These are phyloP conservation scores for Coptotermes formosanus DNA, from an alignment of 1,140 invertebrate species.

Conservation along the genomic window DNA sequence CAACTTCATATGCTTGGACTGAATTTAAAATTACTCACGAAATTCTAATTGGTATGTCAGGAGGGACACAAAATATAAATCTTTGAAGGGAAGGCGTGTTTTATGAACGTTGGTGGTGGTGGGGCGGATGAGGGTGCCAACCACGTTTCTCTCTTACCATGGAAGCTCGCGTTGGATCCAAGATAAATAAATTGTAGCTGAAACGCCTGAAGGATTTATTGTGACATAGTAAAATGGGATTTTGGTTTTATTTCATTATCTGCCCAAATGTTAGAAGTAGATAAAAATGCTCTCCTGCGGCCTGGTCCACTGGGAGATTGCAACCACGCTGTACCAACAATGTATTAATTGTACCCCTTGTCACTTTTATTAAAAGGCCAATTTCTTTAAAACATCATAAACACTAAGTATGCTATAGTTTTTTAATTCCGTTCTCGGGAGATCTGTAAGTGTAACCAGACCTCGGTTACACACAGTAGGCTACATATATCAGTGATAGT, in stretches of 20 bases:
- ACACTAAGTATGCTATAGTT: too few species aligned
- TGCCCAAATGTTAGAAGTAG: background rate
- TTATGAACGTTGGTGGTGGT: conserved; percentile 2
- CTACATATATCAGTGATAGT: too few species aligned
- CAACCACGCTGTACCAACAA: too few species aligned
- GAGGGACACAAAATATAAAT: background rate
- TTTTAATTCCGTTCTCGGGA: too few species aligned
- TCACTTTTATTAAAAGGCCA: too few species aligned
- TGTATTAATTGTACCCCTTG: too few species aligned
- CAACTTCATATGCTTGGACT: background rate
- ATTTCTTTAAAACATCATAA: too few species aligned
- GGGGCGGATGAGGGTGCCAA: too few species aligned
- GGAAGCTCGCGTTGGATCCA: background rate
- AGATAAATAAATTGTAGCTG: background rate
- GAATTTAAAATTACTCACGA: conserved; percentile 14
- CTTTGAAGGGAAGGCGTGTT: background rate
- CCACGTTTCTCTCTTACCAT: background rate
- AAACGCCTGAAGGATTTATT: background rate
- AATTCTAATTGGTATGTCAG: background rate
- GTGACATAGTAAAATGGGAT: background rate
- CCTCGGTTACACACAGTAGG: too few species aligned
- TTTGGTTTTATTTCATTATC: conserved; percentile 15
- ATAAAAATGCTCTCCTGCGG: too few species aligned
- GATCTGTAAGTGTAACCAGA: too few species aligned
- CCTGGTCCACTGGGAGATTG: background rate